Percentiles rank a stretch among this genome's conserved stretches.
Conservation (phyloP, 2,113 vertebrate species). For the Oryctolagus cuniculus region mOryCun1.1 NC_091436.1:166232001-166232500, state of each 20-base stretch:
- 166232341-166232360: no score
- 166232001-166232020: background rate
- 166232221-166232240: background rate
- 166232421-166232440: no score
- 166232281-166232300: rapidly evolving
- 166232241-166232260: no score
- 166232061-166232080: background rate
- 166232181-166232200: background rate
- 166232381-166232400: background rate
- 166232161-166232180: background rate
- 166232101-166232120: no score
- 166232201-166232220: background rate
- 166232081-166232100: background rate
- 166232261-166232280: background rate
- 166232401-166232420: background rate
- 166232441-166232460: background rate
- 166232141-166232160: no score
- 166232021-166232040: background rate
- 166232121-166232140: background rate
- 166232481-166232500: background rate
- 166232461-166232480: background rate
- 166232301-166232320: background rate
- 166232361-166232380: background rate
- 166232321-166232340: background rate
- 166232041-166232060: background rate